A percentile compares a stretch with the other conserved stretches of the same genome.
These are phyloP conservation scores for Serrognathus titanus DNA, from an alignment of 2,888 invertebrate genomes.

Conservation along the genomic window DNA sequence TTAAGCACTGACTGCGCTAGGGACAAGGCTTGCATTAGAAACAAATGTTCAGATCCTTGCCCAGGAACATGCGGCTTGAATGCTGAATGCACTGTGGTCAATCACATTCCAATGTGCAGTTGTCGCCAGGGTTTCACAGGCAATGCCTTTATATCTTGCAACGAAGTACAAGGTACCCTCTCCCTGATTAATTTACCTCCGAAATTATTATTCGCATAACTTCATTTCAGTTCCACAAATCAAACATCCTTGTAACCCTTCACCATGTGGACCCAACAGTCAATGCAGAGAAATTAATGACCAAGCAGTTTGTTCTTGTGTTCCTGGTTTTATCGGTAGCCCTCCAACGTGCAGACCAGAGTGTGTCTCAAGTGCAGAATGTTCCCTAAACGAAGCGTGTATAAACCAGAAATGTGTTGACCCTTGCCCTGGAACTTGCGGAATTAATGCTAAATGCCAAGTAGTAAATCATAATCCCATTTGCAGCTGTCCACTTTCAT, in stretches of 20 bases:
- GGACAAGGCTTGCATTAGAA: constrained; percentile 72
- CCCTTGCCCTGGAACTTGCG: constrained; percentile 68
- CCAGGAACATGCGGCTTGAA: constrained; percentile 75
- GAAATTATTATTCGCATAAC: not conserved
- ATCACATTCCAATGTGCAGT: constrained; percentile 64
- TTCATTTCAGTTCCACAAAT: constrained; percentile 18
- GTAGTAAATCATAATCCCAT: constrained; percentile 72
- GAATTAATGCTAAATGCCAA: constrained; percentile 66
- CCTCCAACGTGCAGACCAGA: constrained; percentile 69
- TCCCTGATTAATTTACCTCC: not conserved
- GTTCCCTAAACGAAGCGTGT: constrained; percentile 64
- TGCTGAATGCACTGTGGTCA: constrained; percentile 76
- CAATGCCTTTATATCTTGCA: constrained; percentile 66
- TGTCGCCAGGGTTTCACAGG: constrained; percentile 60
- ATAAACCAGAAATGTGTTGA: constrained; percentile 65
- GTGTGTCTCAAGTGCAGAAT: constrained; percentile 67
- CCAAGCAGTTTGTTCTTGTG: constrained; percentile 69
- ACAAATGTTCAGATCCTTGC: constrained; percentile 83
- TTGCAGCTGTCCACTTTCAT: constrained; percentile 61
- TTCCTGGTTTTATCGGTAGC: constrained; percentile 60
- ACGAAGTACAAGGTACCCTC: not conserved
- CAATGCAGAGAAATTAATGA: constrained; percentile 60
- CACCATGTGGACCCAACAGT: constrained; percentile 64
- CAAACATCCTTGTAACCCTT: constrained; percentile 59
- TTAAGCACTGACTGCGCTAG: constrained; percentile 74